Evolutionary conservation across 2,797 vertebrate species (phyloP), one percentile per base, ranked within the genome.

Genomic region (Sebastes oblongus): DNA sequence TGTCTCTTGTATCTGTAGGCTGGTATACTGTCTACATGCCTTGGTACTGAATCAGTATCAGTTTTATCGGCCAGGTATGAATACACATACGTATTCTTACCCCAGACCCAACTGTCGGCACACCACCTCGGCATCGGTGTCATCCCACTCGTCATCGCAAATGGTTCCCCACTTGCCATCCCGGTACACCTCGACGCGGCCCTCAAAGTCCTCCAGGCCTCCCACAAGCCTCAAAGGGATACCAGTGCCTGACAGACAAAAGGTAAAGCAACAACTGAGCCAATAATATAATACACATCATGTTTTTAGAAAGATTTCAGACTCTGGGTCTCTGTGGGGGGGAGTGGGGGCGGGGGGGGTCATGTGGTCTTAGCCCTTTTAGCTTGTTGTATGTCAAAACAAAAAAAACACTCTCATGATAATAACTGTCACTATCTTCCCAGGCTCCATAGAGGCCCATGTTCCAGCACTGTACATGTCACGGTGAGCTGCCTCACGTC

Each of bases 141-240:
- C 93, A 42, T 96, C 94, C 95, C 95, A 96, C 13, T 93, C 90
- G 75, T 95, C 91, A 59, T 93, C 90, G 34, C 95, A 96, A 42
- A 96, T 80, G 20, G 94, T 92, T 64, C 96, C 95, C 95, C 92
- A 93, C 72, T 66, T 87, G 18, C 92, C 92, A 0, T 79, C 80
- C 36, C 91, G 86, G 72, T 93, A 93, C 42, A 94, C 91, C 79
- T 95, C 94, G 2, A 95, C 90, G 0, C 94, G 91, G 3, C 95
- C 95, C 71, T 96, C 93, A 61, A 94, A 95, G 54, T 94, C 90
- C 85, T 96, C 96, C 90, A 94, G 92, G 5, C 96, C 96, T 52
- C 95, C 96, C 60, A 95, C 96, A 66, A 98, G 93, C 64, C 97
- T 95, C 82, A 98, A 78, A 1, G 96, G 96, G 55, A 94, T 90